These are phyloP conservation scores for Zhengitettix transpicula DNA, from an alignment of 2,888 invertebrate species.

Conservation along the genomic window DNA sequence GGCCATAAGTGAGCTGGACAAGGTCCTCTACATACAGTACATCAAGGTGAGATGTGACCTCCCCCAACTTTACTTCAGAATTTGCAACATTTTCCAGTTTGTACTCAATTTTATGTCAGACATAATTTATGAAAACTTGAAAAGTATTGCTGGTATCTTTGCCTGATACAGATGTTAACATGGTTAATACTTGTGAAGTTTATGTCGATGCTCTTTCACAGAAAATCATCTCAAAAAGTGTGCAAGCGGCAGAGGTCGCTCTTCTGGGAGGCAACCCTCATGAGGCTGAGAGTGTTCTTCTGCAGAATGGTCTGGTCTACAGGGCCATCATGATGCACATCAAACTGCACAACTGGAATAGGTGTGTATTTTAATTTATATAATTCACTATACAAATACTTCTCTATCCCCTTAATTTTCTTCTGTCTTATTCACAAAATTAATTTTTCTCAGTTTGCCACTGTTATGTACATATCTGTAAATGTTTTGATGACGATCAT, in stretches of 20 bases:
- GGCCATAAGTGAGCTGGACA: conserved; percentile 69
- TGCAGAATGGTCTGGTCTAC: conserved; percentile 48
- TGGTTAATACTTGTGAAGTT: too few species aligned
- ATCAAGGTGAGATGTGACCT: conserved; percentile 51
- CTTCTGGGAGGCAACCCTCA: conserved; percentile 48
- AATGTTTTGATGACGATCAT: background rate
- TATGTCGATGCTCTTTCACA: conserved; percentile 16
- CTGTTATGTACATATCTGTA: background rate
- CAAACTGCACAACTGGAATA: conserved; percentile 55
- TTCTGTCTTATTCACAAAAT: background rate
- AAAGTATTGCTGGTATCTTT: too few species aligned
- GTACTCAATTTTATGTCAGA: too few species aligned
- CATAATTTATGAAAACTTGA: too few species aligned
- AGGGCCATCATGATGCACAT: conserved; percentile 56
- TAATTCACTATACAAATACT: too few species aligned
- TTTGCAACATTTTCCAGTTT: too few species aligned
- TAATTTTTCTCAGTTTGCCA: background rate
- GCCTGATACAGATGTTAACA: too few species aligned
- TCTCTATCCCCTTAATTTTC: background rate
- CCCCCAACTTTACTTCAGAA: too few species aligned
- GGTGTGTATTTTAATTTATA: too few species aligned
- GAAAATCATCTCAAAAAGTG: conserved; percentile 33
- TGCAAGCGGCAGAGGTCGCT: conserved; percentile 48
- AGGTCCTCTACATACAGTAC: conserved; percentile 70
- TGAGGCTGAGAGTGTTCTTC: conserved; percentile 53